Evolutionary conservation across 37 sponge, comb jelly and placozoan species (phyloP).

Genomic region (Spongilla lacustris): DNA sequence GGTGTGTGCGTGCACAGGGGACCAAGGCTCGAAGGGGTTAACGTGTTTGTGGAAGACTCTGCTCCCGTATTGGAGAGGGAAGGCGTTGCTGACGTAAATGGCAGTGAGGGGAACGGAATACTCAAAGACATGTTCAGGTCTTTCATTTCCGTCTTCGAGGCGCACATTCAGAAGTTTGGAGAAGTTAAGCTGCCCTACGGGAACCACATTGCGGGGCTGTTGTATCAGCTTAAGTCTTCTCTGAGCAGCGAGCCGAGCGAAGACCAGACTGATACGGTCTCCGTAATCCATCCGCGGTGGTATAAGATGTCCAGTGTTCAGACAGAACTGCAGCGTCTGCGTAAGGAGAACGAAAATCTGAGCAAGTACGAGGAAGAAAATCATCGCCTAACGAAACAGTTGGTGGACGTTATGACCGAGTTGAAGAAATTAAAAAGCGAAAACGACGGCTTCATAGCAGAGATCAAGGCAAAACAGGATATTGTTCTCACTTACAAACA

Average conservation of each 20-base stretch:
- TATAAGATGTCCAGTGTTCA: constrained; percentile 3
- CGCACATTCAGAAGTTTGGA: constrained; percentile 18
- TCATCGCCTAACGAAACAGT: constrained; percentile 6
- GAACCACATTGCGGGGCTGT: constrained; percentile 12
- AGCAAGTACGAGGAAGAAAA: constrained; percentile 15
- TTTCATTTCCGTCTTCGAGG: constrained; percentile 31
- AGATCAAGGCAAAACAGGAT: constrained; percentile 40
- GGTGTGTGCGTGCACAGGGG: constrained; percentile 47
- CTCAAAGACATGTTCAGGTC: constrained; percentile 2
- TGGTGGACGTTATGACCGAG: constrained; percentile 3
- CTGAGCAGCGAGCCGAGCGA: constrained; percentile 2
- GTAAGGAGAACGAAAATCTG: constrained; percentile 30
- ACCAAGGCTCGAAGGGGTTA: constrained; percentile 8
- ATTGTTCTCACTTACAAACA: constrained; percentile 46
- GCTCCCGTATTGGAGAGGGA: not conserved
- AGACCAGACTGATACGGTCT: not conserved
- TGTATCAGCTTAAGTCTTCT: constrained; percentile 31
- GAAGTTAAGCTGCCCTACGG: constrained; percentile 3
- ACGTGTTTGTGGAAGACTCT: constrained; percentile 5
- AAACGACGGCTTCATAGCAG: constrained; percentile 18
- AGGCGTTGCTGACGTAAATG: not conserved
- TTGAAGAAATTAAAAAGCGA: constrained; percentile 17
- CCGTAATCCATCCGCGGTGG: not conserved
- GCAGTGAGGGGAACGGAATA: not conserved
- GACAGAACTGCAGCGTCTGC: constrained; percentile 27